These are phyloP conservation scores for Mnemiopsis leidyi DNA, from an alignment of 37 sponge, comb jelly and placozoan species.

Conservation along the genomic window DNA sequence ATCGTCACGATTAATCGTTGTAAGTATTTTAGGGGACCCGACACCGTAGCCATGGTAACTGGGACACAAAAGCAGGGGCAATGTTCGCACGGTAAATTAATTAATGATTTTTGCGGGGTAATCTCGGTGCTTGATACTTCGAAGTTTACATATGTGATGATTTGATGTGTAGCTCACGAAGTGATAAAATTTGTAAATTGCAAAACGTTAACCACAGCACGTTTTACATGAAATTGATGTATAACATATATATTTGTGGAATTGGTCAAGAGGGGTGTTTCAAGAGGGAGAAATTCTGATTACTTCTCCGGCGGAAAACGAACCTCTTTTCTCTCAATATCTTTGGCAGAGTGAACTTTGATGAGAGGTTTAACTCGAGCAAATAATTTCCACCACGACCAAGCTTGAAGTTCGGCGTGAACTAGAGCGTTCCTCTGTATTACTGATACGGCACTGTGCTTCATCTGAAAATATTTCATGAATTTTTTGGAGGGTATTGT, in stretches of 20 bases:
- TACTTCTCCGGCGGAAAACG: no score
- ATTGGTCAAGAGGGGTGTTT: no score
- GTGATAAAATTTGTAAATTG: no score
- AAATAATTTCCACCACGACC: conserved; percentile 93
- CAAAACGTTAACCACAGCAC: no score
- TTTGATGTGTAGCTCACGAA: no score
- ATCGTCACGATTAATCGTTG: not conserved
- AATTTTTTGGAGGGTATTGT: no score
- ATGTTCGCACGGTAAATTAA: not conserved
- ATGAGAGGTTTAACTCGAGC: conserved; percentile 73
- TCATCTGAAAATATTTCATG: no score
- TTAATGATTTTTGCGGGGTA: not conserved
- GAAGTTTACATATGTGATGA: not conserved
- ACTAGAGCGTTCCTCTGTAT: conserved; percentile 84
- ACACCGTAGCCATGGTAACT: no score
- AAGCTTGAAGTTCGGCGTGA: conserved; percentile 74
- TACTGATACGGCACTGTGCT: conserved; percentile 79
- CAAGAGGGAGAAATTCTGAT: no score
- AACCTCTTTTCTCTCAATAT: conserved; percentile 59
- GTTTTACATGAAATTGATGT: no score
- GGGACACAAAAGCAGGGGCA: no score
- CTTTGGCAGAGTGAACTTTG: conserved; percentile 27
- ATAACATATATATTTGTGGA: no score
- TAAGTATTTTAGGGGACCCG: not conserved
- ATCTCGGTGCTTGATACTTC: not conserved